A percentile compares a stretch with the other conserved stretches of the same genome.
phyloP scores from a whole-genome alignment of 2,797 vertebrate species.

The Anguilla anguilla region DNA sequence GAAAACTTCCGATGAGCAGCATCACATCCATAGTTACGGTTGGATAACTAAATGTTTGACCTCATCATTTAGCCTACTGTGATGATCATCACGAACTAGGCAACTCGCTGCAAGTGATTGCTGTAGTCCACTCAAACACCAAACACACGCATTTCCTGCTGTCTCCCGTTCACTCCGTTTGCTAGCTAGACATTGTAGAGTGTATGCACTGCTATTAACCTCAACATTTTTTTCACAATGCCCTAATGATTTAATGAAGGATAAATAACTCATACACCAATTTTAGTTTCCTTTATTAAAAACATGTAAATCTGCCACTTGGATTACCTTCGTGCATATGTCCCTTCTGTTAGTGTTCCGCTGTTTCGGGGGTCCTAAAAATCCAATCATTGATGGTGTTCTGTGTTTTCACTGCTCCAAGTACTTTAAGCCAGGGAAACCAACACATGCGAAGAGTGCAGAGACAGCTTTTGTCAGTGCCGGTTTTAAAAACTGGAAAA shows the following conservation, averaged over 20 bases:
- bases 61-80: too few relatives aligned
- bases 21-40: too few relatives aligned
- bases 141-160: neutral
- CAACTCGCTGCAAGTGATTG: too few relatives aligned
- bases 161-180: slow-evolving; percentile 8
- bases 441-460: slow-evolving; percentile 24
- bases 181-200: neutral
- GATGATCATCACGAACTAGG: too few relatives aligned
- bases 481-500: slow-evolving; percentile 16
- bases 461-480: slow-evolving; percentile 20
- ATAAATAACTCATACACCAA: neutral
- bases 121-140: too few relatives aligned
- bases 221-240: neutral
- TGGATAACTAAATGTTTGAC: too few relatives aligned
- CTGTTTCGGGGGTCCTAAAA: neutral
- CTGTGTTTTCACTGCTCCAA: slow-evolving; percentile 31
- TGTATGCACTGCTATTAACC: neutral
- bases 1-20: too few relatives aligned
- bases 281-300: slow-evolving; percentile 2
- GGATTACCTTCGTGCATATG: neutral
- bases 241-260: neutral
- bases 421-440: slow-evolving; percentile 20
- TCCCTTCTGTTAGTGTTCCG: neutral
- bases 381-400: slow-evolving; percentile 26
- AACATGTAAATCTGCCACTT: neutral